A percentile compares a stretch with the other conserved stretches of the same genome.
Evolutionary conservation across 1,140 invertebrate species (phyloP).

Genomic region (Batillaria attramentaria): DNA sequence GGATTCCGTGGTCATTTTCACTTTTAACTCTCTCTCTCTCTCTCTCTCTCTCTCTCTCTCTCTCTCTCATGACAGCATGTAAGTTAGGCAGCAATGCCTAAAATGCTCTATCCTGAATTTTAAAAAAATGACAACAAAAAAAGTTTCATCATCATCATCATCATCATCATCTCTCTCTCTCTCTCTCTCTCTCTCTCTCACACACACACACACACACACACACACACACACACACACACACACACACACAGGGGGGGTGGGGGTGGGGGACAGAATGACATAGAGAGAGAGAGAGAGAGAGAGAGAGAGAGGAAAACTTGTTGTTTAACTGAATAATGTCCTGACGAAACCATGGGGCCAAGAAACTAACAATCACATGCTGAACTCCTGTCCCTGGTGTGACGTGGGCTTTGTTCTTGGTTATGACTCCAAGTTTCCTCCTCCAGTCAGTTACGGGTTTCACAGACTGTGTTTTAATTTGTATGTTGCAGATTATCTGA

Average conservation of each 20-base stretch:
- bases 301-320: background rate
- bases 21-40: background rate
- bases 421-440: background rate
- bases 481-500: no score
- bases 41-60: background rate
- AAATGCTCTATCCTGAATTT: no score
- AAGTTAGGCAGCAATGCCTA: no score
- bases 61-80: no score
- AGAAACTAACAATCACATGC: background rate
- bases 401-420: background rate
- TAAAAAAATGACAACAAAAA: no score
- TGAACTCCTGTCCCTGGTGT: background rate
- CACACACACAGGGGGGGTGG: background rate
- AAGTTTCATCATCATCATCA: conserved; percentile 26
- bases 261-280: background rate
- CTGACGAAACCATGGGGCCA: background rate
- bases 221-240: background rate
- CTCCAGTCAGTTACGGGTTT: no score
- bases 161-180: conserved; percentile 4
- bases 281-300: background rate
- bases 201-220: background rate
- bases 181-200: conserved; percentile 17
- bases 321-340: no score
- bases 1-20: background rate
- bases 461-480: no score